phyloP scores from a whole-genome alignment of 2,888 invertebrate species.

The Rhagophthalmus giganteus region DNA sequence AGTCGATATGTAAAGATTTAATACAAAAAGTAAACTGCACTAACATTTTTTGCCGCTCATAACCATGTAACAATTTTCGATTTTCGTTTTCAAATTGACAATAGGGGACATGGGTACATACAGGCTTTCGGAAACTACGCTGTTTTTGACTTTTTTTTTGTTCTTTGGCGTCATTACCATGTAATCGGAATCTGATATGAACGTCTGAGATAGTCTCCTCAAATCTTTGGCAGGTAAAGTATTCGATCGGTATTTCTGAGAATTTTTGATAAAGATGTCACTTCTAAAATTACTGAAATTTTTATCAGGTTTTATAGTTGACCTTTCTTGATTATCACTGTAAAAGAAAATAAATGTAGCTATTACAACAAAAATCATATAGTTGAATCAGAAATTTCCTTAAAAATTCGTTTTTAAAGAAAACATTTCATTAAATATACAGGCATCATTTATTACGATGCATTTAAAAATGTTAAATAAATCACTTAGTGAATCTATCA shows the following conservation, averaged over 20 bases:
- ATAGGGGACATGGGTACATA: constrained; percentile 51
- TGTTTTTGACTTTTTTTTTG: constrained; percentile 26
- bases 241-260: constrained; percentile 40
- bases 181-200: constrained; percentile 47
- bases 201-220: constrained; percentile 48
- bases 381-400: too few relatives aligned
- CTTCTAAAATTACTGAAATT: not conserved
- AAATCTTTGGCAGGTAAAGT: constrained; percentile 51
- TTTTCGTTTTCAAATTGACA: constrained; percentile 41
- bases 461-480: too few relatives aligned
- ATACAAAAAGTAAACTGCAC: not conserved
- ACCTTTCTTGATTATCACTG: constrained; percentile 20
- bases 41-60: constrained; percentile 44
- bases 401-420: too few relatives aligned
- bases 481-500: too few relatives aligned
- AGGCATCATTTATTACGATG: too few relatives aligned
- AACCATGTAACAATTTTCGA: constrained; percentile 47
- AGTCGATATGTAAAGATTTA: constrained; percentile 3
- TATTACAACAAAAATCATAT: too few relatives aligned
- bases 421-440: too few relatives aligned
- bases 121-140: constrained; percentile 38
- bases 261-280: constrained; percentile 35
- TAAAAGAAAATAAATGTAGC: constrained; percentile 1
- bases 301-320: too few relatives aligned
- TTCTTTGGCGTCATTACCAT: constrained; percentile 47